Conservation (phyloP, 2,888 invertebrate species). For the Laspeyria flexula region DNA sequence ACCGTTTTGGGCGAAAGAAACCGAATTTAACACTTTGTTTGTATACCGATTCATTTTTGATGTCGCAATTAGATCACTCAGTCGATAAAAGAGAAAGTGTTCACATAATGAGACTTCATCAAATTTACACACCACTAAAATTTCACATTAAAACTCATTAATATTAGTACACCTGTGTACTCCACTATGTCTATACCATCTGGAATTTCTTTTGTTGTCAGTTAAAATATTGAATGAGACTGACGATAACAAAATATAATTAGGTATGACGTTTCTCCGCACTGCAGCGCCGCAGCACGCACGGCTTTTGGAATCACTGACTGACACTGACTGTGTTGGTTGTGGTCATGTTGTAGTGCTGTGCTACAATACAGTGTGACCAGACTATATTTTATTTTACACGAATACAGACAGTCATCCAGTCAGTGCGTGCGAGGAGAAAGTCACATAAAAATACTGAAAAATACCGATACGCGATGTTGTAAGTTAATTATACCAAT, state of each 20-base stretch:
- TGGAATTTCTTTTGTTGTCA: slow-evolving; percentile 49
- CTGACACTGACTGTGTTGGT: slow-evolving; percentile 1
- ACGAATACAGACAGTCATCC: no score
- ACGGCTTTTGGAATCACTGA: no score
- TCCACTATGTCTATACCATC: slow-evolving; percentile 49
- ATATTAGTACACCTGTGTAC: slow-evolving; percentile 40
- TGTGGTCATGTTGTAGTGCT: slow-evolving; percentile 11
- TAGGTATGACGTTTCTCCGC: slow-evolving; percentile 35
- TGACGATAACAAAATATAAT: slow-evolving; percentile 33
- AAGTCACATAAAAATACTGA: no score
- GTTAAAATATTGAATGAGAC: slow-evolving; percentile 20
- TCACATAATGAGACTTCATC: slow-evolving; percentile 66
- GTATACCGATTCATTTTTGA: slow-evolving; percentile 70
- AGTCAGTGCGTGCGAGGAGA: no score
- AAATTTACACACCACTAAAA: slow-evolving; percentile 41
- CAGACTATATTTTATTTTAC: no score
- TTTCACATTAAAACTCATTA: slow-evolving; percentile 45
- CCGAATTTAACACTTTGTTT: slow-evolving; percentile 55
- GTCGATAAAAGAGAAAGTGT: slow-evolving; percentile 66
- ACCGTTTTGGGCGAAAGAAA: slow-evolving; percentile 57
- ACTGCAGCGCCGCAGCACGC: no score
- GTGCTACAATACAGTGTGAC: no score
- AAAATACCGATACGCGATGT: no score
- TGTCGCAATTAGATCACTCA: slow-evolving; percentile 70
- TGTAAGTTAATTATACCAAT: no score